Percentiles rank a stretch among this genome's conserved stretches.
Conservation (phyloP, 1,140 invertebrate genomes). For the Temnothorax curvispinosus region DNA sequence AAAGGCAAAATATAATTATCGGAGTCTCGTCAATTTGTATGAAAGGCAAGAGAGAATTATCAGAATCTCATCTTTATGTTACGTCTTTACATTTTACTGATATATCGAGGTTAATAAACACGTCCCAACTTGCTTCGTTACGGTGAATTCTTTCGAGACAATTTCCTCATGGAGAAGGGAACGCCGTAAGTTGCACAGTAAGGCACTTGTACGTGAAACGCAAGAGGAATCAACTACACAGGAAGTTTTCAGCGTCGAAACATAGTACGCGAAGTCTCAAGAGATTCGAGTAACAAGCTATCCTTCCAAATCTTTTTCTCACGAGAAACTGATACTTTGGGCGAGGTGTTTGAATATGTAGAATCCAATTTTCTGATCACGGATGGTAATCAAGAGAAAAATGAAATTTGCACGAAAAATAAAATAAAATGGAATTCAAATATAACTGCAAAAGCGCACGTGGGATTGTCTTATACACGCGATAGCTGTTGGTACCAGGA, state of each 20-base stretch:
- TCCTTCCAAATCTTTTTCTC: background rate
- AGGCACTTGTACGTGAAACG: background rate
- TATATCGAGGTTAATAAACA: background rate
- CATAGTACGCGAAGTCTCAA: background rate
- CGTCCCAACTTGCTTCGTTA: constrained; percentile 19
- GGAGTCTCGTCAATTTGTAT: background rate
- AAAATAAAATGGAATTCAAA: constrained; percentile 6
- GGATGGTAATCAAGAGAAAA: background rate
- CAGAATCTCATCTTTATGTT: background rate
- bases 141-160: background rate
- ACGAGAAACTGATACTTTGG: background rate
- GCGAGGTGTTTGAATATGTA: background rate
- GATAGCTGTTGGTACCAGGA: background rate
- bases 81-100: background rate
- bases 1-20: background rate
- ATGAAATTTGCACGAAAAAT: background rate
- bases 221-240: background rate
- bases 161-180: background rate
- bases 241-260: constrained; percentile 3
- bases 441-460: background rate
- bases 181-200: background rate
- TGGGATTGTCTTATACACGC: background rate
- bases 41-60: background rate
- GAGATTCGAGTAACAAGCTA: constrained; percentile 5
- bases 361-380: background rate